A percentile compares a stretch with the other conserved stretches of the same genome.
Evolutionary conservation across 2,113 vertebrate genomes (phyloP).

Genomic region (Mastomys natalensis): DNA sequence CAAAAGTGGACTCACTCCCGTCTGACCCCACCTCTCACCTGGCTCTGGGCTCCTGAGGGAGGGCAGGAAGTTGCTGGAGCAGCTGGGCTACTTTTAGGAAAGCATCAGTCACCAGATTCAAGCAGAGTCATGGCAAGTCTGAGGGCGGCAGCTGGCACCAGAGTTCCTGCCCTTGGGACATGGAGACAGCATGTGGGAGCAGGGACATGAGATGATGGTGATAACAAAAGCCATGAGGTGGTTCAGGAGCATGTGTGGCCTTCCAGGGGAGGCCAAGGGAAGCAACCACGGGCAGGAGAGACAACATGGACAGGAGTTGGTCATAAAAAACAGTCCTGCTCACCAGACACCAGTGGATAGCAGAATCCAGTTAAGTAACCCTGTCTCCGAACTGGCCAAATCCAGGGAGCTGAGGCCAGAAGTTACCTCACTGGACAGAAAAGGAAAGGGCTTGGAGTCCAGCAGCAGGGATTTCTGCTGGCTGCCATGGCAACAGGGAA

Average conservation of each 20-base stretch:
- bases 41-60: not conserved
- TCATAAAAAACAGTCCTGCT: not conserved
- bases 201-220: not conserved
- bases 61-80: not conserved
- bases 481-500: not conserved
- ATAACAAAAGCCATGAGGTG: not conserved
- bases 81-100: not conserved
- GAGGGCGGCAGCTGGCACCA: not conserved
- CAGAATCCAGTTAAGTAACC: not conserved
- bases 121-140: not conserved
- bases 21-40: not conserved
- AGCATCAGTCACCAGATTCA: not conserved
- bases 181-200: not conserved
- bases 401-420: not conserved
- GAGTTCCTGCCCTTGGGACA: not conserved
- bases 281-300: not conserved
- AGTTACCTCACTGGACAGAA: not conserved
- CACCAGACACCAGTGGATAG: not conserved
- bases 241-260: not conserved
- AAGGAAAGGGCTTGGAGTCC: not conserved
- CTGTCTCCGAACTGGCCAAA: not conserved
- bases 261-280: not conserved
- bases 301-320: not conserved
- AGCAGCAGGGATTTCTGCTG: no score
- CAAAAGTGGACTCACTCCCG: not conserved